Evolutionary conservation across 2,888 invertebrate species (phyloP), one percentile per base, ranked within the genome.

Genomic region (Trichopoda pennipes): DNA sequence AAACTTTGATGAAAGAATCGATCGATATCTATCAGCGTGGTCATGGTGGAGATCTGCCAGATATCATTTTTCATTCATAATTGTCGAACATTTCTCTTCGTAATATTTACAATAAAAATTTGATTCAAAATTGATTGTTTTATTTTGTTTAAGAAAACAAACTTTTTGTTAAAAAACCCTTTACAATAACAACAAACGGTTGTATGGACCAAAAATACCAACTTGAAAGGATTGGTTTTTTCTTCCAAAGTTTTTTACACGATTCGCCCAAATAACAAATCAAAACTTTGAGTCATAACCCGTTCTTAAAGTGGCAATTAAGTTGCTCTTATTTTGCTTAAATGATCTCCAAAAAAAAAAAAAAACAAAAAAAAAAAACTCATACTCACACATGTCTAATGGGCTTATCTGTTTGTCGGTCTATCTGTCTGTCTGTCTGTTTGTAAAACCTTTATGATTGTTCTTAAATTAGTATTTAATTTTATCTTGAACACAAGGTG

Each of bases 301-400:
- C 78, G 82, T 82, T 79, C 79, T 79, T 66, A 79, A 72, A 79
- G 76, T 76, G 70, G 75, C 82, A 82, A 79, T 82, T 82, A 79
- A 76, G 75, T 79, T 79, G 79, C 75, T 75, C 56, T 82, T 82
- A 81, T 74, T 75, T 58, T 69, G 38, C 32, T 38, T 76, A 70
- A 80, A 80, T 38, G 64, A 23, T 66, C 38, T 49, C 51, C 61
- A 69, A 69, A 75, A 44, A 42, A 42, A 14, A 42, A 42, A n/a
- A n/a, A n/a, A n/a, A n/a, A 28, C 6, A 28, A 28, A 44, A 44
- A 44, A 44, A 16, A 44, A 16, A 44, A 44, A 17, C n/a, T 32
- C 23, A 66, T 32, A 63, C 56, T 47, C 47, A 63, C 61, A 49
- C 47, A 66, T 63, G 61, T 55, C n/a, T 42, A 53, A 28, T 64